These are phyloP conservation scores for Adelphocoris suturalis DNA, from an alignment of 2,888 invertebrate genomes.

Conservation along the genomic window DNA sequence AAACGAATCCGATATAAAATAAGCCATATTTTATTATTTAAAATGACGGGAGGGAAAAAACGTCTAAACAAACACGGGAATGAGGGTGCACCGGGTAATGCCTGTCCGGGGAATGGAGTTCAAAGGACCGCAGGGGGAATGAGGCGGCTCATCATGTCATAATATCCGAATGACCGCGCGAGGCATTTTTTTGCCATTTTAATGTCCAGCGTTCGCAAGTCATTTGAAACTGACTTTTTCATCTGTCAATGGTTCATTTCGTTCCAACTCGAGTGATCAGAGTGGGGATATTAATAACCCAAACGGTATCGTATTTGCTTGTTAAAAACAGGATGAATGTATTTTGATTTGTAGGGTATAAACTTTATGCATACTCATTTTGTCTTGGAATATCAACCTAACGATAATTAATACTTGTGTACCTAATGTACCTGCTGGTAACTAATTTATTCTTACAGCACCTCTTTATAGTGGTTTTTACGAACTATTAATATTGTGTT, in stretches of 20 bases:
- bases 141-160: constrained; percentile 59
- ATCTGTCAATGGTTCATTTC: constrained; percentile 21
- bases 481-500: no score
- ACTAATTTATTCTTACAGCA: no score
- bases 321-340: neutral
- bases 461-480: no score
- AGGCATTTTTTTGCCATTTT: constrained; percentile 15
- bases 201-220: constrained; percentile 13
- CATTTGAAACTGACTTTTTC: constrained; percentile 39
- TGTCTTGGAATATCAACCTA: no score
- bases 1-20: constrained; percentile 63
- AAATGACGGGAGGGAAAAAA: constrained; percentile 21
- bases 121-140: constrained; percentile 42
- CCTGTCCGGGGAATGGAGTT: constrained; percentile 32
- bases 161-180: constrained; percentile 43
- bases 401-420: no score
- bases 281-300: neutral
- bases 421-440: no score
- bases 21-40: constrained; percentile 67
- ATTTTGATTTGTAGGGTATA: neutral
- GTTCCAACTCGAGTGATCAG: neutral
- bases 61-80: constrained; percentile 45
- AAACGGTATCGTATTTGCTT: neutral
- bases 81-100: constrained; percentile 1
- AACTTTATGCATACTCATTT: neutral